Evolutionary conservation across 2,113 vertebrate genomes (phyloP).

Genomic region (Notiomystis cincta): DNA sequence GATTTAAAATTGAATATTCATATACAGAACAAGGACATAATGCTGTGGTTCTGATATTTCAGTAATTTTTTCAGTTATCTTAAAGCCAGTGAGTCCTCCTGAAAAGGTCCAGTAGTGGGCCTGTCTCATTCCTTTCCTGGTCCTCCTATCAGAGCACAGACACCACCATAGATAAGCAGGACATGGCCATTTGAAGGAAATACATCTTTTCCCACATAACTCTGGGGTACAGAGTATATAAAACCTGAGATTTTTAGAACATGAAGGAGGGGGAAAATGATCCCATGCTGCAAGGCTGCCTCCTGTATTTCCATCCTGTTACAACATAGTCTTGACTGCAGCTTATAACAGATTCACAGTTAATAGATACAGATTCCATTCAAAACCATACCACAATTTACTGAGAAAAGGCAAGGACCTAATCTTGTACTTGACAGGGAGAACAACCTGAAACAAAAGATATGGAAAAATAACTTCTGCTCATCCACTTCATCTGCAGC

Average conservation of each 20-base stretch:
- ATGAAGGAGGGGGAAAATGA: neutral
- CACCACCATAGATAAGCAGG: neutral
- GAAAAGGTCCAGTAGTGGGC: neutral
- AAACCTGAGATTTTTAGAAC: neutral
- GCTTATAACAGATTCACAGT: neutral
- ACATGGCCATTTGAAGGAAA: neutral
- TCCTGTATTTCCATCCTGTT: neutral
- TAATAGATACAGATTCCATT: neutral
- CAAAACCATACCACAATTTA: neutral
- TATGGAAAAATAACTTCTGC: neutral
- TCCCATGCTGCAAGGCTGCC: neutral
- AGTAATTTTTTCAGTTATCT: neutral
- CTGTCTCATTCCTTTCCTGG: neutral
- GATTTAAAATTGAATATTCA: neutral
- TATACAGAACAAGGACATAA: neutral
- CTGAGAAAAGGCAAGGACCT: neutral
- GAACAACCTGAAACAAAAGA: neutral
- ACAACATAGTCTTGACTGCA: neutral
- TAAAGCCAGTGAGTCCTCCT: neutral
- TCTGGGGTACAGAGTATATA: accelerated
- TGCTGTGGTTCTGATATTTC: neutral
- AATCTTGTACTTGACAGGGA: neutral
- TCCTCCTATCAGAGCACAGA: neutral
- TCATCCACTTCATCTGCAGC: neutral
- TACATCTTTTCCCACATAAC: neutral